A percentile compares a stretch with the other conserved stretches of the same genome.
Conservation (phyloP, 2,113 vertebrate genomes). For the Paratilapia polleni region DNA sequence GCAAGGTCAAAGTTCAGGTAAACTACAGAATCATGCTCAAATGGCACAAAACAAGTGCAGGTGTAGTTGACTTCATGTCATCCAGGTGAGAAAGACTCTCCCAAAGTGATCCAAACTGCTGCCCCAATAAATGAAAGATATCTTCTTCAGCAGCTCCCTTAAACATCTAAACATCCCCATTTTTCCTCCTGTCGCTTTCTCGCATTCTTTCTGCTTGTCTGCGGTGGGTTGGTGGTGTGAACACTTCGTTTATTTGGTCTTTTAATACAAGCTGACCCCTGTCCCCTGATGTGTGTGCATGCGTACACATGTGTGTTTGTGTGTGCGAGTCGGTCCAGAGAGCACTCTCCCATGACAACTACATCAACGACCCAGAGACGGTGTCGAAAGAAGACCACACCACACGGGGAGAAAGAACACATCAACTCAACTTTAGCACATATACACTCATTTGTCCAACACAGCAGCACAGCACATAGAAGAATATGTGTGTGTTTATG, state of each 20-base stretch:
- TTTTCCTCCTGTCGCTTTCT: constrained; percentile 19
- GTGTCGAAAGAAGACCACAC: constrained; percentile 70
- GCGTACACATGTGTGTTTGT: not conserved
- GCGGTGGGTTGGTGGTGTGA: constrained; percentile 60
- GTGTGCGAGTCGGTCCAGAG: constrained; percentile 35
- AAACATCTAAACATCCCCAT: not conserved
- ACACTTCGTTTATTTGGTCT: constrained; percentile 76
- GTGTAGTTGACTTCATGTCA: not conserved
- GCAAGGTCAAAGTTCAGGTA: not conserved
- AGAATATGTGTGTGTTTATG: constrained; percentile 60
- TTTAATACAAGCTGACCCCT: constrained; percentile 74
- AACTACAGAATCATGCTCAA: not conserved
- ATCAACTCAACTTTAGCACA: constrained; percentile 38
- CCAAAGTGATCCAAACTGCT: not conserved
- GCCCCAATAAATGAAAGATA: not conserved
- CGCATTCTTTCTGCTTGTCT: constrained; percentile 52
- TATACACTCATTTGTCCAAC: constrained; percentile 27
- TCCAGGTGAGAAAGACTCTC: not conserved
- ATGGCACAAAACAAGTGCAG: not conserved
- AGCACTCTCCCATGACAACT: constrained; percentile 81
- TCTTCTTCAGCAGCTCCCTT: constrained; percentile 5
- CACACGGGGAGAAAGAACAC: constrained; percentile 63
- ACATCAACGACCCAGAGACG: constrained; percentile 73
- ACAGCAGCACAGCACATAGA: constrained; percentile 15
- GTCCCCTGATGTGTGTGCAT: constrained; percentile 43